These are phyloP conservation scores for Hydrolagus affinis DNA, from an alignment of 2,113 vertebrate species.

Conservation along the genomic window DNA sequence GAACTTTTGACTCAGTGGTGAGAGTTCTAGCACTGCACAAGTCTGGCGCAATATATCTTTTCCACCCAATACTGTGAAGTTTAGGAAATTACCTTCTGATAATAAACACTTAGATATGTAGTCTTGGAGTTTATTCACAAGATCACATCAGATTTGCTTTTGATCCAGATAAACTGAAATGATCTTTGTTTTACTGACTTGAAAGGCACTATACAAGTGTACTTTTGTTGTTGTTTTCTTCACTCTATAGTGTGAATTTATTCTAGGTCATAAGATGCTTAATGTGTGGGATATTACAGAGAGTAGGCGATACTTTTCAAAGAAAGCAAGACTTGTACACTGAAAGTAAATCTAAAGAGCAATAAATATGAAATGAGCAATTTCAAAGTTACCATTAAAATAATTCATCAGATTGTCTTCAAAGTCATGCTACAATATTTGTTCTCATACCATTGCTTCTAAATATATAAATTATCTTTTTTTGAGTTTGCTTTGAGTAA, in stretches of 20 bases:
- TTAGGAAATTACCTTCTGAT: neutral
- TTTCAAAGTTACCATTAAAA: neutral
- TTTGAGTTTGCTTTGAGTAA: neutral
- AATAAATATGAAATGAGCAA: conserved; percentile 7
- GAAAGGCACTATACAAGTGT: too few relatives aligned
- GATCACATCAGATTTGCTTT: neutral
- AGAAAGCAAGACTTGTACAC: neutral
- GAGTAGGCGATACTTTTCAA: neutral
- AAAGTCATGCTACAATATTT: neutral
- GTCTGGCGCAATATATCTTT: too few relatives aligned
- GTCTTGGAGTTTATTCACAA: neutral
- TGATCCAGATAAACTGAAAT: neutral
- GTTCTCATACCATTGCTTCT: neutral
- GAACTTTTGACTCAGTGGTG: too few relatives aligned
- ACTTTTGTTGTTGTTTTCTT: too few relatives aligned
- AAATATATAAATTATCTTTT: conserved; percentile 6
- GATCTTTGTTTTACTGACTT: neutral
- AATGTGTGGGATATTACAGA: neutral
- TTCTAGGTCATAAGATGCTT: neutral
- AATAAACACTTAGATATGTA: neutral
- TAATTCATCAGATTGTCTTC: neutral
- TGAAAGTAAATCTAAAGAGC: too few relatives aligned
- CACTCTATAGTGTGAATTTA: neutral
- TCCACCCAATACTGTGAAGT: too few relatives aligned
- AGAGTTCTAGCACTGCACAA: too few relatives aligned